phyloP scores from a whole-genome alignment of 2,888 invertebrate species.

The Hylaea fasciaria region DNA sequence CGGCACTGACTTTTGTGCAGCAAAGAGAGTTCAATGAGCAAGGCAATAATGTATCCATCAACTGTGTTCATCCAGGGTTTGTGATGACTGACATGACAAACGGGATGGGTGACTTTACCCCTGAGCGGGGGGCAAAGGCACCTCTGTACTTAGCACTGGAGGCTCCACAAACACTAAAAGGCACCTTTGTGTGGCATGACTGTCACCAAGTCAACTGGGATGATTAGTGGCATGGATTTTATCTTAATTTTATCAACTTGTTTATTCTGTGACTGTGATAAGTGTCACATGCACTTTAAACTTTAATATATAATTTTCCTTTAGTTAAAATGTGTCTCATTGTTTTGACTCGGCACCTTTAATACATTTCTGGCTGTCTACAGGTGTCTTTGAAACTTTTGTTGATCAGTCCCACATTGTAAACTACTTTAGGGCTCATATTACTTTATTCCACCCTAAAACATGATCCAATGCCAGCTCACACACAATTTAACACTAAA shows the following conservation, averaged over 20 bases:
- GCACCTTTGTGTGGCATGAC: slow-evolving; percentile 80
- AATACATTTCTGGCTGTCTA: no score
- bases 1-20: slow-evolving; percentile 79
- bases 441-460: no score
- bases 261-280: slow-evolving; percentile 76
- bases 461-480: no score
- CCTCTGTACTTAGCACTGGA: slow-evolving; percentile 76
- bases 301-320: slow-evolving; percentile 71
- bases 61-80: slow-evolving; percentile 82
- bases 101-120: slow-evolving; percentile 78
- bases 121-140: slow-evolving; percentile 75
- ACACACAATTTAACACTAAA: no score
- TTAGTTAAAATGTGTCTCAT: slow-evolving; percentile 62
- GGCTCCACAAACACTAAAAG: slow-evolving; percentile 76
- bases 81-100: slow-evolving; percentile 82
- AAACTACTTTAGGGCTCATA: no score
- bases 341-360: slow-evolving; percentile 34
- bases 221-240: slow-evolving; percentile 66
- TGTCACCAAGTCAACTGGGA: slow-evolving; percentile 82
- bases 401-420: no score
- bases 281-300: slow-evolving; percentile 81
- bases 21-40: slow-evolving; percentile 79
- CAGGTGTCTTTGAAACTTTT: no score
- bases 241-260: slow-evolving; percentile 64
- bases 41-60: slow-evolving; percentile 75